These are phyloP conservation scores for Probaryconus sp. DNA, from an alignment of 1,140 invertebrate species.

Conservation along the genomic window DNA sequence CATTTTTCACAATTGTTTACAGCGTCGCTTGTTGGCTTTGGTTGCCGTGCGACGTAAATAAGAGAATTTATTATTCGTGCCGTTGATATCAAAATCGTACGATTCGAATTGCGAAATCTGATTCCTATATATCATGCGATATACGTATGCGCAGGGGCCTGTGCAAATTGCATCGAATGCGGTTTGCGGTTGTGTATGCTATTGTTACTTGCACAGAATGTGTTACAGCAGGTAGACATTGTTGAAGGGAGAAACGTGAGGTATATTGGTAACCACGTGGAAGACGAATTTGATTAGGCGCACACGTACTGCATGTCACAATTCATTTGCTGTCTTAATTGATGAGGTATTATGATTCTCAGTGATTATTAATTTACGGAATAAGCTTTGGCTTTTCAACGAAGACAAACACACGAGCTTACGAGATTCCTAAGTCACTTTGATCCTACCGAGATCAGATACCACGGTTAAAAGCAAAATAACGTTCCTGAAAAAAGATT, in stretches of 20 bases:
- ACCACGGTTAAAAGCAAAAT: too few species aligned
- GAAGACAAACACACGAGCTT: too few species aligned
- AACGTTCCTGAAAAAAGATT: too few species aligned
- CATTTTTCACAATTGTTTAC: slow-evolving; percentile 35
- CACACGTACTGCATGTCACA: slow-evolving; percentile 48
- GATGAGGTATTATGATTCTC: slow-evolving; percentile 34
- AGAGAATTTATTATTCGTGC: slow-evolving; percentile 42
- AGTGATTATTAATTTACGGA: slow-evolving; percentile 26
- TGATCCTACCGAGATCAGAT: too few species aligned
- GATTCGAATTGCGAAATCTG: slow-evolving; percentile 32
- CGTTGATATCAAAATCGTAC: slow-evolving; percentile 47
- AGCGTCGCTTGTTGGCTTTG: slow-evolving; percentile 2
- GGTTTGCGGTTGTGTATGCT: slow-evolving; percentile 58
- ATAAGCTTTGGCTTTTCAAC: too few species aligned
- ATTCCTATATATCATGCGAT: slow-evolving; percentile 55
- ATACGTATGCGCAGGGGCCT: slow-evolving; percentile 17
- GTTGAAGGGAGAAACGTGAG: slow-evolving; percentile 50
- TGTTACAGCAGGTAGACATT: slow-evolving; percentile 54
- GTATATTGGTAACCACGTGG: slow-evolving; percentile 52
- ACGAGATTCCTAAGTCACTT: too few species aligned
- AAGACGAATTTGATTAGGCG: slow-evolving; percentile 56
- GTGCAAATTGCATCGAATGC: slow-evolving; percentile 57
- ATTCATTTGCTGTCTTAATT: slow-evolving; percentile 56
- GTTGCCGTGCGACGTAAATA: slow-evolving; percentile 29
- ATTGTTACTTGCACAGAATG: slow-evolving; percentile 59